A percentile compares a stretch with the other conserved stretches of the same genome.
phyloP scores from a whole-genome alignment of 2,797 vertebrate genomes.

The Thunnus albacares region DNA sequence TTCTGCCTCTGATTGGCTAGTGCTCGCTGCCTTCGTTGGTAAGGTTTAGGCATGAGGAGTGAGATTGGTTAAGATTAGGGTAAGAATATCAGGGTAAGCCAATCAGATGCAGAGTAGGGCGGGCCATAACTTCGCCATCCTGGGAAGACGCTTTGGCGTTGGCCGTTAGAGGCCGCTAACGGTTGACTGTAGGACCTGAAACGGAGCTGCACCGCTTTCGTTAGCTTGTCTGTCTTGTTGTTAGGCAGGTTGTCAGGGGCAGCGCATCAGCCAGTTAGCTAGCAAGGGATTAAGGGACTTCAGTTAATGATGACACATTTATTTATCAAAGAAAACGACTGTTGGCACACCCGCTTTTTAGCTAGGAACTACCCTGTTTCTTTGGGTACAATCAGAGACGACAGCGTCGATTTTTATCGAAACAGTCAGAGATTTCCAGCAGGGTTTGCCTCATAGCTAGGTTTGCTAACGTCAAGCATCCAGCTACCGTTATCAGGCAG shows the following conservation, averaged over 20 bases:
- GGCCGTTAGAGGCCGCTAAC: conserved; percentile 56
- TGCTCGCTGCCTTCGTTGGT: too few species aligned
- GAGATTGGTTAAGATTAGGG: too few species aligned
- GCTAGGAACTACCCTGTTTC: background rate
- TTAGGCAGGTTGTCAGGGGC: conserved; percentile 79
- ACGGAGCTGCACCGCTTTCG: background rate
- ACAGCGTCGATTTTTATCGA: background rate
- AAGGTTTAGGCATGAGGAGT: too few species aligned
- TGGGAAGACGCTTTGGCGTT: background rate
- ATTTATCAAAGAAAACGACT: conserved; percentile 28
- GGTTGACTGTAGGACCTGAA: background rate
- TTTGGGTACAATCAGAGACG: conserved; percentile 10
- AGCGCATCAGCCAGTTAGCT: conserved; percentile 47
- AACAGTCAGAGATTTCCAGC: conserved; percentile 14
- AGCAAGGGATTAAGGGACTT: conserved; percentile 50
- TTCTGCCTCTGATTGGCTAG: too few species aligned
- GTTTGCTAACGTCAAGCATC: conserved; percentile 31
- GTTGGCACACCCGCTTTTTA: background rate
- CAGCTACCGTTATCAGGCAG: background rate
- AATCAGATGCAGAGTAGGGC: too few species aligned
- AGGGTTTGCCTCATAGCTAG: conserved; percentile 33
- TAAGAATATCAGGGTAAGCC: too few species aligned
- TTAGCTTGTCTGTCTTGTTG: conserved; percentile 61
- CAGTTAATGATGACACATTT: conserved; percentile 54
- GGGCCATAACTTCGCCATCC: too few species aligned